Evolutionary conservation across 2,797 vertebrate species (phyloP), one percentile per base, ranked within the genome.

Genomic region (Mormyrops attenuatus): DNA sequence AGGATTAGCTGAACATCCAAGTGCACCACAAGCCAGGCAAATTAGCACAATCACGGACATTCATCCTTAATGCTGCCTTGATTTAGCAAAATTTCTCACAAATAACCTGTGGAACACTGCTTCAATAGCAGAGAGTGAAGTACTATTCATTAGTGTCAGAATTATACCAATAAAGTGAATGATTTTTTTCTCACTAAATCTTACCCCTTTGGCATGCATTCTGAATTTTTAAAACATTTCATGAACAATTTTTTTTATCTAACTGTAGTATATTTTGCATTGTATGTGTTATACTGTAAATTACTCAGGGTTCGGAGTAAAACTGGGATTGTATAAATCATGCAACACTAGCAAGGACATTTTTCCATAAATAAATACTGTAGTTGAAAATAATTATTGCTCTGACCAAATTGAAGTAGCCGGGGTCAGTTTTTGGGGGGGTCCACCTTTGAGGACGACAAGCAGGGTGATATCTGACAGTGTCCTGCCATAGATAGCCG

Each of bases 311-410:
- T 80, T 80, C 7, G 44, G 73, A 41, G 38, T 44, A 80, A 80
- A 41, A 44, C 73, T 80, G 73, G 6, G 73, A 80, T 20, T 44
- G 17, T 44, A 80, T 69, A 80, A 80, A 80, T 80, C 38, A 41
- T 44, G 6, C 73, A 20, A 20, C 73, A 80, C 41, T 44, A 47
- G 17, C 41, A 44, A 80, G 73, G 73, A 20, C 15, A 44, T 80
- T 80, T 44, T 80, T 41, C 38, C 73, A 80, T 80, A 80, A 80
- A 80, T 80, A 20, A 80, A 80, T 80, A n/a, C 17, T n/a, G 73
- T 44, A 80, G 41, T 80, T 80, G 73, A 80, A 80, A 41, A 80
- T 38, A 44, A 44, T 7, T 80, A 80, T n/a, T 80, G 34, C 15
- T 1, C 73, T 80, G 17, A 44, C 73, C 17, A 44, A 80, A 44